These are phyloP conservation scores for Dendrocopos noguchii DNA, from an alignment of 2,113 vertebrate species.

Conservation along the genomic window DNA sequence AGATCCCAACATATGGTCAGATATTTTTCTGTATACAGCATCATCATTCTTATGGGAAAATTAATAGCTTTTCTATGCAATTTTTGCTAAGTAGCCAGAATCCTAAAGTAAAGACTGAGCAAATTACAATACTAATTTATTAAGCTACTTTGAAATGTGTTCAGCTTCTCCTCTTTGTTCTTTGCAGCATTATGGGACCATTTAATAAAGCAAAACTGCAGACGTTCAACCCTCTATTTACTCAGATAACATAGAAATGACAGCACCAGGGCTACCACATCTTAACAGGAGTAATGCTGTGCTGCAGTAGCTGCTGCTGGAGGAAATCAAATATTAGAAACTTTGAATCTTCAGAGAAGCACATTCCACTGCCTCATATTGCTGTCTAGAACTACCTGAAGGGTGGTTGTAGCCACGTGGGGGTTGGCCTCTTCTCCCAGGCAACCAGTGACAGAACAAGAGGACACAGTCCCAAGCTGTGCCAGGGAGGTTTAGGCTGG, in stretches of 20 bases:
- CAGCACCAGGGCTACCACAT: background rate
- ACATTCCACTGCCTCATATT: too few species aligned
- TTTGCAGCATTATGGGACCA: background rate
- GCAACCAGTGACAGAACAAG: too few species aligned
- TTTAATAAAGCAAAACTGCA: background rate
- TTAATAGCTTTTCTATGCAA: conserved; percentile 14
- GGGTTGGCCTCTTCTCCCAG: too few species aligned
- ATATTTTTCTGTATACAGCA: conserved; percentile 8
- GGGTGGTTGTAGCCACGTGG: too few species aligned
- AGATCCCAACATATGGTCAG: background rate
- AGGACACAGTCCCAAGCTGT: too few species aligned
- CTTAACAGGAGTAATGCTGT: background rate
- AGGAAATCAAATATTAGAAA: background rate
- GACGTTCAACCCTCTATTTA: background rate
- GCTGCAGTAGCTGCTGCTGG: background rate
- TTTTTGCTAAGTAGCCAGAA: conserved; percentile 21
- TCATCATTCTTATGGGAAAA: conserved; percentile 30
- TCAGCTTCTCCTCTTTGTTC: background rate
- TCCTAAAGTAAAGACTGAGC: background rate
- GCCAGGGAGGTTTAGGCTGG: too few species aligned
- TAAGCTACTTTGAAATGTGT: background rate
- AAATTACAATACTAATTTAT: conserved; percentile 21
- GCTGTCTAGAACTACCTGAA: too few species aligned
- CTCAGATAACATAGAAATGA: background rate
- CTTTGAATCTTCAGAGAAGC: background rate